These are phyloP conservation scores for Rhinichthys osculus DNA, from an alignment of 2,797 vertebrate species.

Conservation along the genomic window DNA sequence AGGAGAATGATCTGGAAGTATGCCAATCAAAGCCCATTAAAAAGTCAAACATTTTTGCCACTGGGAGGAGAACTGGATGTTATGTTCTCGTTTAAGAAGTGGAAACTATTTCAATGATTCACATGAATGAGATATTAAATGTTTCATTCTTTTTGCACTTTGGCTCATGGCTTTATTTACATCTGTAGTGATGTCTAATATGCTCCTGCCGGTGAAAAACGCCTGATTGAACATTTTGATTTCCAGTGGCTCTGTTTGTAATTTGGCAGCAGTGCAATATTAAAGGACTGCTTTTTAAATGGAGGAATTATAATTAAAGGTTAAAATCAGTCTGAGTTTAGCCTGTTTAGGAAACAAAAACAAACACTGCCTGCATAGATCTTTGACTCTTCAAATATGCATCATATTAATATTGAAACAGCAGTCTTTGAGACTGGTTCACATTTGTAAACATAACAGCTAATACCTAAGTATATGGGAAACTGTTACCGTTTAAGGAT, in stretches of 20 bases:
- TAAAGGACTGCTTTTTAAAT: constrained; percentile 18
- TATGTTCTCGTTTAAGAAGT: constrained; percentile 37
- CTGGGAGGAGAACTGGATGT: constrained; percentile 47
- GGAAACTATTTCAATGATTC: constrained; percentile 39
- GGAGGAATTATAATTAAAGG: constrained; percentile 26
- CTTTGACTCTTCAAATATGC: constrained; percentile 19
- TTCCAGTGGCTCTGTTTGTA: constrained; percentile 16
- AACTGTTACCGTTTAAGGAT: constrained; percentile 8
- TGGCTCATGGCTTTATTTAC: constrained; percentile 19
- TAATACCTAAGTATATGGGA: background rate
- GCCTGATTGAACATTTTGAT: constrained; percentile 34
- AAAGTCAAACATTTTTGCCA: constrained; percentile 48
- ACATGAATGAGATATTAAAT: constrained; percentile 27
- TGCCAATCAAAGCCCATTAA: constrained; percentile 39
- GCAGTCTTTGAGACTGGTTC: background rate
- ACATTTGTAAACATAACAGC: constrained; percentile 12
- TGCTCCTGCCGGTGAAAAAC: constrained; percentile 2
- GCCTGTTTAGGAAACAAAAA: constrained; percentile 3
- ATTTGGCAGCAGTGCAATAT: constrained; percentile 16
- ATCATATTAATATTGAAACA: background rate
- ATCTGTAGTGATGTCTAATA: constrained; percentile 6
- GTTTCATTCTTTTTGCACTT: background rate
- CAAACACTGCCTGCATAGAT: constrained; percentile 1
- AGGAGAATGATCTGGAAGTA: constrained; percentile 18
- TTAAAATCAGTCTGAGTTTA: constrained; percentile 28